Evolutionary conservation across 2,888 invertebrate genomes (phyloP), one percentile per base, ranked within the genome.

Genomic region (Pollenia griseotomentosa): DNA sequence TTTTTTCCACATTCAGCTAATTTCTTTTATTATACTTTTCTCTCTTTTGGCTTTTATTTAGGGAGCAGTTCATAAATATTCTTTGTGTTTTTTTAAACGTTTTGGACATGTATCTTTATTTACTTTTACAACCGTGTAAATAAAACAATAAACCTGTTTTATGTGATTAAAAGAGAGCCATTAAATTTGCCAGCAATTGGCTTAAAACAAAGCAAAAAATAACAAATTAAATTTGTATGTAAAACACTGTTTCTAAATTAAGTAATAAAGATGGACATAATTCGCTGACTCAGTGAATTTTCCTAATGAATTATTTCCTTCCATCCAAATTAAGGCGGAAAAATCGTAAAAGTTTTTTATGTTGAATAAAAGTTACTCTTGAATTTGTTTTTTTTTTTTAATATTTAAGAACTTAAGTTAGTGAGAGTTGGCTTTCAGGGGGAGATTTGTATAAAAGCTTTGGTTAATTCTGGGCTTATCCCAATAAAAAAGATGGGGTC

Each of bases 31-130:
- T 33, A 59, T 61, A n/a, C 4, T 33, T 59, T 6, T 44, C 16
- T 51, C 33, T 16, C 16, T 44, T 71, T 63, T 71, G 55, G 16
- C 70, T 33, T 78, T 71, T 80, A 71, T 80, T 80, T 71, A 63
- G 63, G 71, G 80, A 71, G 80, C 80, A 80, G 71, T 71, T 63
- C 46, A 71, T 71, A 80, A 63, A 80, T 71, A 71, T 70, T 48
- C 6, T 48, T 51, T 42, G 6, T 40, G 42, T 12, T n/a, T 70
- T n/a, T 70, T 11, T 2, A 23, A 63, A 44, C 33, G 44, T 63
- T 63, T 33, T 80, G 53, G 44, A 71, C 70, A 33, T 42, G 6
- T 61, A 63, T 55, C 44, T 53, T 14, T 80, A 55, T 46, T 63
- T 55, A 33, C 23, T 61, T 80, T 80, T 80, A 63, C 44, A 44